phyloP scores from a whole-genome alignment of 2,113 vertebrate species.

The Hassar affinis region DNA sequence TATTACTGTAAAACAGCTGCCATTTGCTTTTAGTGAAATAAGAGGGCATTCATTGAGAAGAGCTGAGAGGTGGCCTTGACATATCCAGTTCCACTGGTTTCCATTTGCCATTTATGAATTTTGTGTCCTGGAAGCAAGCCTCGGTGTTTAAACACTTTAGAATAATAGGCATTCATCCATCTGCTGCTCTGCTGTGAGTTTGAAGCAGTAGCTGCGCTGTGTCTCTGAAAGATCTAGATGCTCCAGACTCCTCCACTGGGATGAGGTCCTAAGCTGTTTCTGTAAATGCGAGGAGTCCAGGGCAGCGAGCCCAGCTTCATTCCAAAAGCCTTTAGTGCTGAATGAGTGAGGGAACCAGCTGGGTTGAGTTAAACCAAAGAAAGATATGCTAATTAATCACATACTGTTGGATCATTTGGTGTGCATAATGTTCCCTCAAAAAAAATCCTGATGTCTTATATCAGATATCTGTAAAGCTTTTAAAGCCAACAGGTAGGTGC shows the following conservation, averaged over 20 bases:
- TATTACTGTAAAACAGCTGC: slow-evolving; percentile 6
- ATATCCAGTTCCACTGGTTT: background rate
- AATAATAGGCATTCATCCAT: slow-evolving; percentile 10
- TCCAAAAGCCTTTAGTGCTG: slow-evolving; percentile 19
- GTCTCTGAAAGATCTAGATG: background rate
- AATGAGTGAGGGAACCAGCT: slow-evolving; percentile 24
- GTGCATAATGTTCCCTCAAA: slow-evolving; percentile 33
- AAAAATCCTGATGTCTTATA: slow-evolving; percentile 26
- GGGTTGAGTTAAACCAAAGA: slow-evolving; percentile 34
- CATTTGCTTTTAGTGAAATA: slow-evolving; percentile 4
- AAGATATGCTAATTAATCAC: slow-evolving; percentile 45
- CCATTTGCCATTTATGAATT: slow-evolving; percentile 22
- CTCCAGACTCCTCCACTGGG: slow-evolving; percentile 21
- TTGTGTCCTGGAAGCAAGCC: slow-evolving; percentile 1
- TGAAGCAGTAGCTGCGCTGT: slow-evolving; percentile 27
- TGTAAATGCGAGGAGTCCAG: slow-evolving; percentile 17
- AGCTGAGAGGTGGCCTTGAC: background rate
- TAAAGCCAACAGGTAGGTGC: slow-evolving; percentile 26
- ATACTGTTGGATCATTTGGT: slow-evolving; percentile 34
- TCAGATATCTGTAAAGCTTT: slow-evolving; percentile 27
- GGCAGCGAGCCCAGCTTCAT: slow-evolving; percentile 9
- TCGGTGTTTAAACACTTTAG: background rate
- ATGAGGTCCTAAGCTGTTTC: slow-evolving; percentile 13
- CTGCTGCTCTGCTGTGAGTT: slow-evolving; percentile 17
- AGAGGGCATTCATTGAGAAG: background rate